Evolutionary conservation across 2,113 vertebrate species (phyloP).

Genomic region (Dinomys branickii): DNA sequence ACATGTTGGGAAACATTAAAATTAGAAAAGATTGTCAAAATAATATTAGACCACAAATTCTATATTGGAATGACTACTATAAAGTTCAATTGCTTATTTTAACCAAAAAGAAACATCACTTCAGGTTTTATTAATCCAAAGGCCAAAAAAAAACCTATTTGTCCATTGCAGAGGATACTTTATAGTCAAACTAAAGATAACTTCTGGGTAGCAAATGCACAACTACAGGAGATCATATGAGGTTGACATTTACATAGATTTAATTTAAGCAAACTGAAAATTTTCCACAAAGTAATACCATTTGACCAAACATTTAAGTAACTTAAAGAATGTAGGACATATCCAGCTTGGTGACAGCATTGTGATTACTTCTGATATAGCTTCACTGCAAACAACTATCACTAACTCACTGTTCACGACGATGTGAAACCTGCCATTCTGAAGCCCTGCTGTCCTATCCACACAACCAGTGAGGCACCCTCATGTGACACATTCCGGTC

Average conservation of each 20-base stretch:
- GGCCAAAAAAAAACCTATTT: not conserved
- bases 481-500: not conserved
- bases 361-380: not conserved
- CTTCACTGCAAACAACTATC: constrained; percentile 44
- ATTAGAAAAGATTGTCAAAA: not conserved
- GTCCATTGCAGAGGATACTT: not conserved
- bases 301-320: not conserved
- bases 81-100: not conserved
- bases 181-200: constrained; percentile 1
- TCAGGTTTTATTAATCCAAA: not conserved
- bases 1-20: not conserved
- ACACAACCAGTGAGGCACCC: not conserved
- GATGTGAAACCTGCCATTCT: not conserved
- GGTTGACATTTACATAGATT: not conserved
- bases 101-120: not conserved
- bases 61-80: not conserved
- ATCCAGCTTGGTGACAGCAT: constrained; percentile 7
- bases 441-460: not conserved
- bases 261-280: constrained; percentile 13
- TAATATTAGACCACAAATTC: constrained; percentile 27
- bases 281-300: not conserved
- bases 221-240: not conserved
- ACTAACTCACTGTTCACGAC: not conserved
- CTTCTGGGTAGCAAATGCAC: not conserved
- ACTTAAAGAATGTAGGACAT: constrained; percentile 25